Conservation (phyloP, 2,888 invertebrate genomes). For the Oligia latruncula region DNA sequence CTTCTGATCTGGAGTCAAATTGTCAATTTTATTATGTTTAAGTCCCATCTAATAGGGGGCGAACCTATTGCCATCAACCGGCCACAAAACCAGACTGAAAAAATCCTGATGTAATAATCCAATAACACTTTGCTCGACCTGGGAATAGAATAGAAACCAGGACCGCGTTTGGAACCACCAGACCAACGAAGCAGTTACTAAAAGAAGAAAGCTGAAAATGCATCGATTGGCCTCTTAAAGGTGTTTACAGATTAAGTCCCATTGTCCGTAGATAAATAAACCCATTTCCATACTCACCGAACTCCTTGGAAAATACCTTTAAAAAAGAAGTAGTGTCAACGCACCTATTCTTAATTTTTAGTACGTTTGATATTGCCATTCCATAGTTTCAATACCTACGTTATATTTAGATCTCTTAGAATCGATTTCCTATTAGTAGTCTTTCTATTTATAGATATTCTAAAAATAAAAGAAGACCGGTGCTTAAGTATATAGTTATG, state of each 20-base stretch:
- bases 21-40: not conserved
- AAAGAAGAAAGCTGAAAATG: not conserved
- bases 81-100: not conserved
- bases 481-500: not conserved
- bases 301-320: not conserved
- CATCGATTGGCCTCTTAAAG: not conserved
- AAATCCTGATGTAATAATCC: not conserved
- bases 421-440: not conserved
- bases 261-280: not conserved
- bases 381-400: not conserved
- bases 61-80: not conserved
- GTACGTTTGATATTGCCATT: not conserved
- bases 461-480: slow-evolving; percentile 9
- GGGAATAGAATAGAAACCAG: too few species aligned
- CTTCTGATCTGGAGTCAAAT: too few species aligned
- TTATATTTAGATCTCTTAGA: too few species aligned
- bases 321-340: not conserved
- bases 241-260: not conserved
- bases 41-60: not conserved
- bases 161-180: too few species aligned
- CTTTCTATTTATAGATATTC: not conserved
- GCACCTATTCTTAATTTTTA: not conserved
- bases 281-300: not conserved
- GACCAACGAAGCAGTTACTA: too few species aligned
- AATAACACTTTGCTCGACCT: not conserved